Base-by-base conservation (phyloP, 2,113 vertebrate genomes). In the Tachysurus vachellii region DNA sequence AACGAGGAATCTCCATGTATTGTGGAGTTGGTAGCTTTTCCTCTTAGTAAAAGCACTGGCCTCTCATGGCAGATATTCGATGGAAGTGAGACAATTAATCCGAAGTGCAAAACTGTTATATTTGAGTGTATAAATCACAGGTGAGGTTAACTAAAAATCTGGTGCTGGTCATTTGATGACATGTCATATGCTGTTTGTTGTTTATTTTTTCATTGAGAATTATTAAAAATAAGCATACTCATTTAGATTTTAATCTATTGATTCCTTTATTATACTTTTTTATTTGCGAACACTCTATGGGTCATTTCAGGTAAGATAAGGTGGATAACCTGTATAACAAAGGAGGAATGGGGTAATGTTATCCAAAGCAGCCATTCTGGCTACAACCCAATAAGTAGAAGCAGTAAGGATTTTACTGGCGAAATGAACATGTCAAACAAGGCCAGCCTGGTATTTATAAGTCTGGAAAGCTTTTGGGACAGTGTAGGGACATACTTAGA, bases 281-380 rank as follows among this genome's bases (percentile, higher is more conserved):
- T 26, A 17, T 66, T 50, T 50, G 12, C 16, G 28, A 17, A 64
- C 26, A 82, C 62, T 42, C 56, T 66, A 50, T 87, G 87, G 59
- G 64, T 82, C 81, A 75, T 80, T 88, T 76, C 80, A 79, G 59
- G n/a, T 79, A 53, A 86, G 21, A 23, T 56, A 77, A 61, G 50
- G 36, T 31, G 68, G 85, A 28, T 64, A 86, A 87, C 85, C 81
- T 83, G 88, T 88, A 85, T 44, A 82, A 80, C 47, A 86, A 71
- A 76, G 76, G 75, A 87, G 88, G 86, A 71, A 81, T 80, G 76
- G 83, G 70, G 79, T 86, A 87, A 82, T 64, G 89, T 91, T 87
- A 85, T 88, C 88, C 83, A 85, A 90, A 90, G 88, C 89, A 90
- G 87, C 87, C 81, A 86, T 79, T 82, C 81, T 84, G 82, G 73